Evolutionary conservation across 23 tunicate genomes (phyloP), one percentile per base, ranked within the genome.

Genomic region (Botrylloides violaceus): DNA sequence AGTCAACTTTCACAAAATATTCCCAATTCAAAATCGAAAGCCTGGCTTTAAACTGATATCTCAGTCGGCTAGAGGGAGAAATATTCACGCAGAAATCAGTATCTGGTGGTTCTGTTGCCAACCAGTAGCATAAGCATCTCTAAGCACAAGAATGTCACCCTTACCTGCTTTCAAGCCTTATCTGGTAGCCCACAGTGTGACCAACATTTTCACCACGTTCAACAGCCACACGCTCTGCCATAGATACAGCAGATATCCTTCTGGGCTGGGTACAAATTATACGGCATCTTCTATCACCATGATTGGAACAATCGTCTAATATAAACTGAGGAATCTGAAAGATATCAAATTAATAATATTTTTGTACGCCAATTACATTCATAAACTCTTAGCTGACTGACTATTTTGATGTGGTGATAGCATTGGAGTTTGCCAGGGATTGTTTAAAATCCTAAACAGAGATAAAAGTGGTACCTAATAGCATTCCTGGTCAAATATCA

Each of bases 111-210:
- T n/a, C n/a, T n/a, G n/a, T n/a, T n/a, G n/a, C n/a, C n/a, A n/a
- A n/a, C n/a, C n/a, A n/a, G n/a, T n/a, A n/a, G n/a, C n/a, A n/a
- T n/a, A n/a, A n/a, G n/a, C n/a, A n/a, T n/a, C n/a, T n/a, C n/a
- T n/a, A n/a, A n/a, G n/a, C n/a, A n/a, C n/a, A n/a, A n/a, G n/a
- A n/a, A n/a, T n/a, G n/a, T n/a, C n/a, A n/a, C n/a, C n/a, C 58
- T 61, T 18, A 88, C 97, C 97, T 73, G 90, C 97, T 90, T 61
- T 90, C 97, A 20, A 90, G 81, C 28, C 97, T 73, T 20, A 90
- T 90, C 61, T 90, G 97, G 47, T 90, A 90, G 29, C 97, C 97
- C 31, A 90, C 90, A 28, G 90, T 83, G 29, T 90, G 97, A 28
- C 97, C 97, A 4, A 90, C 97, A 48, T 76, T 33, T 49, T 90